Conservation (phyloP, 2,113 vertebrate genomes). For the Centrocercus urophasianus region DNA sequence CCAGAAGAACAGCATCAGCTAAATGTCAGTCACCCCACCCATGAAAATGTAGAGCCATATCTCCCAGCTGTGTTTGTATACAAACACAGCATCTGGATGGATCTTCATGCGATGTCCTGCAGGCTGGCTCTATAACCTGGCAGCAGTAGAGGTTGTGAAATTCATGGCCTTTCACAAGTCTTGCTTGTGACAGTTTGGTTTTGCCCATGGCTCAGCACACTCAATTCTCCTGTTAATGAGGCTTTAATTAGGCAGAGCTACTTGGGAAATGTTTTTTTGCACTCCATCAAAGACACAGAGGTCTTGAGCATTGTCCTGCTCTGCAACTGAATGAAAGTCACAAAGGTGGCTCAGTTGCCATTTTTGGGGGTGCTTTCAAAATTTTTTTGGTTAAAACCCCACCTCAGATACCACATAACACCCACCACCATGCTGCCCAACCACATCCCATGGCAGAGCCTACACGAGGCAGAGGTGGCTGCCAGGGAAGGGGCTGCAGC, state of each 20-base stretch:
- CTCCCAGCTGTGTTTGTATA: fast-evolving
- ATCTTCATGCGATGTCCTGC: background rate
- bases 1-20: background rate
- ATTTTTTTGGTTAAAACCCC: background rate
- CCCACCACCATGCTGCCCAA: fast-evolving
- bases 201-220: background rate
- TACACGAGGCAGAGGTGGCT: background rate
- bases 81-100: fast-evolving
- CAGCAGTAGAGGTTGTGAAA: background rate
- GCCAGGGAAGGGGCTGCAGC: background rate
- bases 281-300: background rate
- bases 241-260: conserved; percentile 24
- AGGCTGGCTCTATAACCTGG: background rate
- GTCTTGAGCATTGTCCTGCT: background rate
- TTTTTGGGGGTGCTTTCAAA: fast-evolving
- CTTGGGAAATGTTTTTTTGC: conserved; percentile 8
- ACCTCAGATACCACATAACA: background rate
- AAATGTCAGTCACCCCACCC: fast-evolving
- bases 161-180: background rate
- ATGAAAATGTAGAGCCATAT: fast-evolving
- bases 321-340: background rate
- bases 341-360: background rate
- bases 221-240: background rate
- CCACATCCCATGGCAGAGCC: fast-evolving
- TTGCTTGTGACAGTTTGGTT: background rate